Evolutionary conservation across 2,797 vertebrate species (phyloP).

Genomic region (Loris lydekkerianus): DNA sequence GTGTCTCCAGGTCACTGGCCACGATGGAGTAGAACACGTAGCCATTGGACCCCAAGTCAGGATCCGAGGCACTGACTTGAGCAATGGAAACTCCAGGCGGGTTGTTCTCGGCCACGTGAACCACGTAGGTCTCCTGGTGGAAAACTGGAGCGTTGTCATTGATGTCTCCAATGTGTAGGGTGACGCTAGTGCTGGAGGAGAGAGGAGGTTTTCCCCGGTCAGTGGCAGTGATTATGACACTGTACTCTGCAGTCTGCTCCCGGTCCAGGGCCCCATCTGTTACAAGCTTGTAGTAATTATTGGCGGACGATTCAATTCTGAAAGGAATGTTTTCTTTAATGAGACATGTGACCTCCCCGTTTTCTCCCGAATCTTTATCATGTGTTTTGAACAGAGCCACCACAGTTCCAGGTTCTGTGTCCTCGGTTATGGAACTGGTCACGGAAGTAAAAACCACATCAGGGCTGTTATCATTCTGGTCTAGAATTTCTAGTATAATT

Average conservation of each 20-base stretch:
- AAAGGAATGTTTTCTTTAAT: constrained; percentile 88
- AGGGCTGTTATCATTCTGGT: constrained; percentile 91
- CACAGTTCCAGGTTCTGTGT: constrained; percentile 83
- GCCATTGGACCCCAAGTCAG: constrained; percentile 88
- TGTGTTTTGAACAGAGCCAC: constrained; percentile 90
- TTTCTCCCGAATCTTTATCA: constrained; percentile 90
- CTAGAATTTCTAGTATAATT: constrained; percentile 87
- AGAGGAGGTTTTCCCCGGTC: constrained; percentile 87
- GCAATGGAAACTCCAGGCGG: constrained; percentile 87
- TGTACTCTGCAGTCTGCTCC: constrained; percentile 87
- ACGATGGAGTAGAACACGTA: constrained; percentile 89
- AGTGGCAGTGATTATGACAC: constrained; percentile 88
- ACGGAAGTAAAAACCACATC: constrained; percentile 89
- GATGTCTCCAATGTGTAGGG: constrained; percentile 88
- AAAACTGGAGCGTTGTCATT: constrained; percentile 93
- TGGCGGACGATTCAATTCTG: constrained; percentile 88
- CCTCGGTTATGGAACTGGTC: constrained; percentile 87
- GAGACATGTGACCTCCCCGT: constrained; percentile 88
- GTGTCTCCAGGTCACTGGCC: constrained; percentile 87
- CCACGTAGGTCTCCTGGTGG: constrained; percentile 85
- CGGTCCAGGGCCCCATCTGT: constrained; percentile 87
- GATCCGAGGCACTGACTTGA: constrained; percentile 88
- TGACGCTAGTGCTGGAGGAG: constrained; percentile 87
- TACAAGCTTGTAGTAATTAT: constrained; percentile 91
- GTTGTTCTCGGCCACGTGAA: constrained; percentile 90